Evolutionary conservation across 2,888 invertebrate species (phyloP).

Genomic region (Polymixis lichenea): DNA sequence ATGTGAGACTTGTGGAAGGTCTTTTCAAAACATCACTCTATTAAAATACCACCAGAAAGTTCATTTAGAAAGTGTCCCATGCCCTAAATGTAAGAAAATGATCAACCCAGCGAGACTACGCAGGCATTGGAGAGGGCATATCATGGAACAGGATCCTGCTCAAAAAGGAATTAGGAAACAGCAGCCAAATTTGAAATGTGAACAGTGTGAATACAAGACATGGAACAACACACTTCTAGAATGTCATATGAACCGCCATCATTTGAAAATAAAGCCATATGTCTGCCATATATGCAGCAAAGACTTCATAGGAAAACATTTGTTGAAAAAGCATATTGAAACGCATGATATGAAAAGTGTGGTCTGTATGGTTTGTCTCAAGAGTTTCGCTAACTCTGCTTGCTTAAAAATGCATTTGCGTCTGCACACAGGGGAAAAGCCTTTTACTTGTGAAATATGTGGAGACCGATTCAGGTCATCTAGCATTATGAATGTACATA

Average conservation of each 20-base stretch:
- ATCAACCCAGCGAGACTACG: constrained; percentile 63
- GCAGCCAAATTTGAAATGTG: constrained; percentile 53
- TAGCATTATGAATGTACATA: constrained; percentile 75
- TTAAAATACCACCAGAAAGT: constrained; percentile 66
- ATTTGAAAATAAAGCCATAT: constrained; percentile 72
- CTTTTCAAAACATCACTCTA: constrained; percentile 65
- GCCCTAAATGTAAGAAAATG: constrained; percentile 70
- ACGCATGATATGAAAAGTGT: constrained; percentile 67
- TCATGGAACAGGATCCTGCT: constrained; percentile 51
- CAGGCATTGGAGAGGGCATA: constrained; percentile 67
- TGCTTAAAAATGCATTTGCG: constrained; percentile 75
- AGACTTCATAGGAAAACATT: constrained; percentile 70
- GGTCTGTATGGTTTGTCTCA: constrained; percentile 69
- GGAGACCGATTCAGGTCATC: constrained; percentile 74
- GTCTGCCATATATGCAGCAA: constrained; percentile 71
- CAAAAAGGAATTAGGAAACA: constrained; percentile 26
- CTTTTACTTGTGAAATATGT: constrained; percentile 76
- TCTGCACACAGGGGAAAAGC: constrained; percentile 76
- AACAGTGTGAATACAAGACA: constrained; percentile 64
- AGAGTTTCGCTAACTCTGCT: constrained; percentile 73
- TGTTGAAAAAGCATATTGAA: constrained; percentile 69
- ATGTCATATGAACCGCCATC: constrained; percentile 72
- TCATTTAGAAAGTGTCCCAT: constrained; percentile 70
- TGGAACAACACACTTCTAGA: constrained; percentile 66
- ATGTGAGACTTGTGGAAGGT: constrained; percentile 71